Evolutionary conservation across 1,140 invertebrate species (phyloP), one percentile per base, ranked within the genome.

Genomic region (Temnothorax curvispinosus): DNA sequence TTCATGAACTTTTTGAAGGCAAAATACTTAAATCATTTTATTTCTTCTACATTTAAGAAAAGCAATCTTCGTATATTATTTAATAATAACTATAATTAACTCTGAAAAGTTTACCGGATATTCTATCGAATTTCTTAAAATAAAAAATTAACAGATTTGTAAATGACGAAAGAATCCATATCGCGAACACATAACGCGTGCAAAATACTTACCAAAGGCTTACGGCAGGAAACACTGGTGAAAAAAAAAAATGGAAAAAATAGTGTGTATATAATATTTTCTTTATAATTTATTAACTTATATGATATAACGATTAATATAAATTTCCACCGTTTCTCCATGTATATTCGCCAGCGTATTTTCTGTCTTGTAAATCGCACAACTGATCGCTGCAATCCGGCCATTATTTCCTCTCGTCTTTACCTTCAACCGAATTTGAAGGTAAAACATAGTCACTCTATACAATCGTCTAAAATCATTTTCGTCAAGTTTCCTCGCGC

Each of bases 401-500:
- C 2, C 41, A 21, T 38, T 18, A 11, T 41, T 56, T 32, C 58
- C 11, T 27, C 52, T 44, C 62, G 50, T 54, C 75, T 38, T 89
- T 76, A 41, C 72, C 27, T 82, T 87, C 77, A 35, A 74, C 13
- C 77, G 5, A 62, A 47, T 72, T 60, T 60, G 32, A 84, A 75
- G 69, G 54, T 60, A 74, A 38, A 13, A 38, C 85, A 71, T 75
- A 32, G 71, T 87, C 78, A 64, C 76, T 77, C 77, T 62, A 13
- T 13, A 7, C 54, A 65, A 74, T 38, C 9, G 13, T 75, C 44
- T 77, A 38, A 75, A 58, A 41, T n/a, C 56, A 4, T 21, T 27
- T 71, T n/a, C 27, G 71, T 90, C 92, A 93, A 76, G 93, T 93
- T 52, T 93, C 90, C 35, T 92, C 92, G 44, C 91, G 85, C 41